Base-by-base conservation (phyloP, 2,113 vertebrate species). In the Pithys albifrons region DNA sequence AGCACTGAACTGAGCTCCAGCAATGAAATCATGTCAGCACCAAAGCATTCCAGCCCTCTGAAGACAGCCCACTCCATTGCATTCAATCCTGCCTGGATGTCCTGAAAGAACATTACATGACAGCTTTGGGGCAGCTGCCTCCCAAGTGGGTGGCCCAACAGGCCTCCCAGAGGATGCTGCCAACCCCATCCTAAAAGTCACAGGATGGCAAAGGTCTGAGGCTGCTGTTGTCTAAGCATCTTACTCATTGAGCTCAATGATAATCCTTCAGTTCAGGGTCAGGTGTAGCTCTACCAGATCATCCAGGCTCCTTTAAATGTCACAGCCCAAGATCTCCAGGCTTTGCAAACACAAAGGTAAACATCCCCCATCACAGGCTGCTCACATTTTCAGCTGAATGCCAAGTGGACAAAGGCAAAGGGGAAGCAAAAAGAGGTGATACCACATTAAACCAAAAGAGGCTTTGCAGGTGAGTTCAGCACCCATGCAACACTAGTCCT, bases 21-120 rank as follows among this genome's bases (percentile, higher is more conserved):
- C 55, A 51, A 5, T 8, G 49, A 43, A 45, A 20, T 39, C 22
- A 7, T 0, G 3, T 76, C 17, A 9, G 39, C 6, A 3, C 6
- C 41, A 67, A 81, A 73, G 45, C 54, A 14, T 10, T 28, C 3
- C 16, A 88, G 58, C 29, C 28, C 61, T 10, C 14, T 20, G 39
- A 51, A 45, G n/a, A 43, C 48, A 87, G 74, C 33, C 29, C 70
- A 54, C 33, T 23, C 45, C 58, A 14, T 1, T 11, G 29, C 27
- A 28, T 16, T 15, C 24, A 14, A 18, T 41, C 33, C 52, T 75
- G 61, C 24, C 65, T 62, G 64, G 52, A 10, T 17, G 37, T 46
- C 27, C 57, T 72, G 52, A 67, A 61, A 69, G n/a, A 20, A 19
- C 39, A 51, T 24, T 14, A 46, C 0, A 1, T 2, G 0, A 7